A percentile compares a stretch with the other conserved stretches of the same genome.
These are phyloP conservation scores for Lasioglossum leucozonium DNA, from an alignment of 2,888 invertebrate species.

Conservation along the genomic window DNA sequence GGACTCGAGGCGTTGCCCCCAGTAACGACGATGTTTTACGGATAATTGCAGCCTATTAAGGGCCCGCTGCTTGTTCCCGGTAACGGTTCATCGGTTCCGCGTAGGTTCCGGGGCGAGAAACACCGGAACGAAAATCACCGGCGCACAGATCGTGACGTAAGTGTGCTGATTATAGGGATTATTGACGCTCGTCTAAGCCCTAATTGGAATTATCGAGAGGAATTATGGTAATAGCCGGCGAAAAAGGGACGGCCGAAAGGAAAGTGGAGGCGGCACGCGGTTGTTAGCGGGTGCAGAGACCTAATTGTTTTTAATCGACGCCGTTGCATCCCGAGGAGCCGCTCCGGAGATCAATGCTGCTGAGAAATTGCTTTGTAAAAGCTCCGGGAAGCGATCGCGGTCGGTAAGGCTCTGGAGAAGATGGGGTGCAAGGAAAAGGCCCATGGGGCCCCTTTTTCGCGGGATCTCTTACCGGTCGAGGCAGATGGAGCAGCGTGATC, in stretches of 20 bases:
- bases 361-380: too few species aligned
- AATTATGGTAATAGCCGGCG: constrained; percentile 29
- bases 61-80: constrained; percentile 46
- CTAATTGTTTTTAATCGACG: constrained; percentile 7
- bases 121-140: constrained; percentile 43
- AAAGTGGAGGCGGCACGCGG: not conserved
- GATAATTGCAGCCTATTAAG: constrained; percentile 62
- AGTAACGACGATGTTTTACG: constrained; percentile 61
- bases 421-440: not conserved
- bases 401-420: constrained; percentile 44
- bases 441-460: constrained; percentile 26
- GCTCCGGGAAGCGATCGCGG: constrained; percentile 11
- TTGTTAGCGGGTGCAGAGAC: constrained; percentile 7
- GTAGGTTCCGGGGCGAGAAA: constrained; percentile 21
- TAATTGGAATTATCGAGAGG: constrained; percentile 47
- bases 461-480: constrained; percentile 63
- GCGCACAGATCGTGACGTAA: constrained; percentile 21
- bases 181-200: constrained; percentile 32
- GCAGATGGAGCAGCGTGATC: constrained; percentile 20
- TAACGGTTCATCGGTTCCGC: constrained; percentile 47
- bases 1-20: constrained; percentile 58
- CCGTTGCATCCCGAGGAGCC: not conserved
- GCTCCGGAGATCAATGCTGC: not conserved
- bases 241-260: constrained; percentile 5
- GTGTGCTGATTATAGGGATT: constrained; percentile 40